phyloP scores from a whole-genome alignment of 2,888 invertebrate species.

The Amphipyra tragopoginis region DNA sequence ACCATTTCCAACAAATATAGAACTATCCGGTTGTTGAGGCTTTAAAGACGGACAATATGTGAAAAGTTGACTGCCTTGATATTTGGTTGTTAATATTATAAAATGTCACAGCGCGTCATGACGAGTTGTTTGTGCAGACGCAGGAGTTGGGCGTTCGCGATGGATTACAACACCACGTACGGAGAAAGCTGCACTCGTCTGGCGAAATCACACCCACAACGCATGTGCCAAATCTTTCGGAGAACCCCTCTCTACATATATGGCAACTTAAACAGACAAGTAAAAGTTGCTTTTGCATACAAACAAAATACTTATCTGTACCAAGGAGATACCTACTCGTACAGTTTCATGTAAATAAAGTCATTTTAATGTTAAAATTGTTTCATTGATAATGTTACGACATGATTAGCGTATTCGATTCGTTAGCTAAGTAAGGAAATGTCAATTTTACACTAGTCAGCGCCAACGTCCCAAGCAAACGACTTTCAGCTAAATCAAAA shows the following conservation, averaged over 20 bases:
- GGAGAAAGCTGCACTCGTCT: slow-evolving; percentile 85
- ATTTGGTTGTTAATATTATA: slow-evolving; percentile 77
- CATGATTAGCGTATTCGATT: neutral
- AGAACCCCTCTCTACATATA: slow-evolving; percentile 76
- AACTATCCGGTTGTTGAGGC: slow-evolving; percentile 67
- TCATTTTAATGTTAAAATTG: slow-evolving; percentile 1
- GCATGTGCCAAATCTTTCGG: slow-evolving; percentile 83
- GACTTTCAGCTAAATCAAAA: no score
- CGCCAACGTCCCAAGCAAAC: no score
- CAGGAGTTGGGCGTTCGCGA: slow-evolving; percentile 56
- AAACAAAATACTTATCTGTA: slow-evolving; percentile 56
- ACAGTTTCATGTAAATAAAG: slow-evolving; percentile 3
- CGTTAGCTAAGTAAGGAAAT: neutral
- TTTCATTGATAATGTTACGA: neutral
- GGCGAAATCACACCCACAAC: slow-evolving; percentile 88
- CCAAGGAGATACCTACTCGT: slow-evolving; percentile 59
- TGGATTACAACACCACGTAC: slow-evolving; percentile 79
- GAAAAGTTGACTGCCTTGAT: slow-evolving; percentile 82
- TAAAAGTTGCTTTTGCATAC: slow-evolving; percentile 80
- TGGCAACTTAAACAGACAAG: slow-evolving; percentile 72
- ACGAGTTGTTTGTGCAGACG: slow-evolving; percentile 46
- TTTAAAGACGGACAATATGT: slow-evolving; percentile 64
- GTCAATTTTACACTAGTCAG: neutral
- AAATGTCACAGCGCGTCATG: slow-evolving; percentile 73
- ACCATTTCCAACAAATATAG: slow-evolving; percentile 69